phyloP scores from a whole-genome alignment of 2,113 vertebrate species.

The Glaucomys volans region DNA sequence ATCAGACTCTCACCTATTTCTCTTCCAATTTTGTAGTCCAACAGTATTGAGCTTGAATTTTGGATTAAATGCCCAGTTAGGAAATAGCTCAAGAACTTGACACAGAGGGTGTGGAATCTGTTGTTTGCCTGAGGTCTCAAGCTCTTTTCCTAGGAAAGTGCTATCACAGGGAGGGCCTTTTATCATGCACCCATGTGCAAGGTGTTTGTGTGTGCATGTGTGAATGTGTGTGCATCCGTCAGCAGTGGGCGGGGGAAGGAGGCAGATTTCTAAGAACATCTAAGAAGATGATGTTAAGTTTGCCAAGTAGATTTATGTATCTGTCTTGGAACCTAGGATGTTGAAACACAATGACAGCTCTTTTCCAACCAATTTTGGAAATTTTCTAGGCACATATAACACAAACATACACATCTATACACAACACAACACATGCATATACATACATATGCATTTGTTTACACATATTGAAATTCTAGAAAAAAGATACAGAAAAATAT shows the following conservation, averaged over 20 bases:
- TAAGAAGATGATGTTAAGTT: conserved; percentile 77
- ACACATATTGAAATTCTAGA: neutral
- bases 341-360: conserved; percentile 54
- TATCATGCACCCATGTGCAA: neutral
- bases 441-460: neutral
- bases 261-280: conserved; percentile 85
- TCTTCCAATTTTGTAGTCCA: neutral
- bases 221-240: neutral
- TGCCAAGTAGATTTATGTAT: conserved; percentile 81
- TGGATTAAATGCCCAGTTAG: neutral
- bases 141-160: conserved; percentile 1
- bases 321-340: conserved; percentile 76
- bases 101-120: neutral
- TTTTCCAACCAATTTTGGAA: conserved; percentile 70
- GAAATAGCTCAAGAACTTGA: neutral
- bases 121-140: neutral
- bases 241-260: conserved; percentile 21
- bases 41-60: neutral
- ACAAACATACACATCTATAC: neutral
- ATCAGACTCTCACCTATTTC: neutral
- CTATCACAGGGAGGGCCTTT: neutral
- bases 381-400: conserved; percentile 69
- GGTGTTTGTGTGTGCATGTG: neutral
- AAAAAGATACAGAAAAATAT: neutral
- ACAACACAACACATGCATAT: neutral